Base-by-base conservation (phyloP, 1,140 invertebrate genomes). In the Drosophila ercepeae region DNA sequence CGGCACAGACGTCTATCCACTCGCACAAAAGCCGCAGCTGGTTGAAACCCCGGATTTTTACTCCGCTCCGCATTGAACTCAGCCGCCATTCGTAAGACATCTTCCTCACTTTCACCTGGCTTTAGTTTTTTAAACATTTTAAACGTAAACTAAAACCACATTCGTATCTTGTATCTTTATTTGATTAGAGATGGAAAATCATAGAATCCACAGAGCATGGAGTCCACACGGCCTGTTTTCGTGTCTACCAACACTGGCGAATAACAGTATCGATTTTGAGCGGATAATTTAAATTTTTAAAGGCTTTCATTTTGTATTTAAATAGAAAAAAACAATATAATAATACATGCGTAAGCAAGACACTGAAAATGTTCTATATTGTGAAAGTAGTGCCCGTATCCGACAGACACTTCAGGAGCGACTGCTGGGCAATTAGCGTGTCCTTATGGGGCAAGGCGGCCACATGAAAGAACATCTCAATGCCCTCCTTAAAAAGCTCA, bases 61-160 rank as follows among this genome's bases (percentile, higher is more conserved):
- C 75, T 74, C 59, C 93, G 93, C 72, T 93, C 91, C 18, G 91
- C 82, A 1, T 94, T 74, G 76, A 95, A 96, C 50, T 95, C 94
- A 64, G 94, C 93, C 78, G 96, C 95, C 93, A 95, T 93, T 36
- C 92, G 93, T 13, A 96, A 92, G 39, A 96, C 92, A 75, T 96
- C 94, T 16, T 95, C 93, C 70, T 96, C 95, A 23, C 89, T 92
- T 76, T 96, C 95, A 3, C 92, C 92, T 1, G 93, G 93, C 70
- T 94, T 94, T 0, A 95, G 94, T 74, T 95, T 92, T 61, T 91
- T 91, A 68, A 93, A 92, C 94, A 94, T 94, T 84, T 64, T 32
- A 32, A 32, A n/a, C 8, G n/a, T n/a, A n/a, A n/a, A n/a, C n/a
- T n/a, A n/a, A n/a, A n/a, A n/a, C n/a, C n/a, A n/a, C n/a, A n/a